Percentiles rank a stretch among this genome's conserved stretches.
phyloP scores from a whole-genome alignment of 2,113 vertebrate genomes.

The Ceyx melanurus region DNA sequence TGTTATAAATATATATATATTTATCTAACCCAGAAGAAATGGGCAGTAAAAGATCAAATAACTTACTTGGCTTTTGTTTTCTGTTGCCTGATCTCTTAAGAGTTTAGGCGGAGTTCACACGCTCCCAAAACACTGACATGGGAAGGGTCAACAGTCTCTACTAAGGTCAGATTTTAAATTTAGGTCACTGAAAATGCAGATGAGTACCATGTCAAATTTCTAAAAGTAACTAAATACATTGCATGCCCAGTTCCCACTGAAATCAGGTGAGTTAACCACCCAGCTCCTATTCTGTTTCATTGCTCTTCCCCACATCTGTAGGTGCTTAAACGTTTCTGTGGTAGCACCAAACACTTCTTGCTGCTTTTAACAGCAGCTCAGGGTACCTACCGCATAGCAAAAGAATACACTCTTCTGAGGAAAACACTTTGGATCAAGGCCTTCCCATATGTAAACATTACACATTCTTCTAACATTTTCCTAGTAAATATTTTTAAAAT shows the following conservation, averaged over 20 bases:
- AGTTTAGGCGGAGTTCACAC: background rate
- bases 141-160: background rate
- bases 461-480: slow-evolving; percentile 13
- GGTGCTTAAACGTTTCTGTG: background rate
- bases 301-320: background rate
- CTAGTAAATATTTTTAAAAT: slow-evolving; percentile 23
- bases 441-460: background rate
- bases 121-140: background rate
- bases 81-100: background rate
- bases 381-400: background rate
- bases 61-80: slow-evolving; percentile 7
- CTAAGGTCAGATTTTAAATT: background rate
- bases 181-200: background rate
- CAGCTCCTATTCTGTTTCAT: background rate
- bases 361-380: background rate
- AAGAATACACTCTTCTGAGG: background rate
- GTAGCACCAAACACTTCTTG: background rate
- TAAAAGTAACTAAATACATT: background rate
- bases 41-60: slow-evolving; percentile 55
- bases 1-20: slow-evolving; percentile 35
- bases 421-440: background rate
- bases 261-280: background rate
- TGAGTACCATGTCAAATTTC: background rate
- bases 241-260: background rate
- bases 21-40: background rate